Conservation (phyloP, 2,797 vertebrate genomes). For the Sebastes oblongus region DNA sequence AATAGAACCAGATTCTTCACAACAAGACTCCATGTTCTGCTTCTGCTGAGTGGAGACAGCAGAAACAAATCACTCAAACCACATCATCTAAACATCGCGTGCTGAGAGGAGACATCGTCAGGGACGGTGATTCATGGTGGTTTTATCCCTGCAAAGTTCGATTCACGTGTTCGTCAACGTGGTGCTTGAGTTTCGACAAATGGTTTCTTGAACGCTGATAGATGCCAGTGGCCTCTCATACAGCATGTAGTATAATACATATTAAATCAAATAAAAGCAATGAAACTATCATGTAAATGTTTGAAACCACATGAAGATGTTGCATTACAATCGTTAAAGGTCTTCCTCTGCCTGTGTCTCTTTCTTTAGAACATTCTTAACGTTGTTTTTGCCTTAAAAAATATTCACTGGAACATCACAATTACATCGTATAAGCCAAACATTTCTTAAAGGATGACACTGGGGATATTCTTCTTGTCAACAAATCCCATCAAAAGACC, state of each 20-base stretch:
- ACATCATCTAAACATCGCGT: background rate
- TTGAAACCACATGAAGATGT: background rate
- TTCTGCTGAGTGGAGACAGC: conserved; percentile 17
- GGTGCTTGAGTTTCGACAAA: background rate
- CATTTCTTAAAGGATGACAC: background rate
- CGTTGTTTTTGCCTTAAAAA: background rate
- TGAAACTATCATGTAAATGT: background rate
- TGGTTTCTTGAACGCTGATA: background rate
- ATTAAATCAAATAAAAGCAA: background rate
- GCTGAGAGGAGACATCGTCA: conserved; percentile 6
- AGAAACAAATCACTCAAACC: background rate
- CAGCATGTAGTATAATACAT: background rate
- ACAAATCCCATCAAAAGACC: background rate
- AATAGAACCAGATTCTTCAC: conserved; percentile 14
- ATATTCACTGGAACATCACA: background rate
- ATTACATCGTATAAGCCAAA: background rate
- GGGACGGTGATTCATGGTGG: conserved; percentile 10
- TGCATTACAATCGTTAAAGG: background rate
- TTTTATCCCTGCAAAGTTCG: background rate
- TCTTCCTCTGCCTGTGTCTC: background rate
- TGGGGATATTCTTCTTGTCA: background rate
- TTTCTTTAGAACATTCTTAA: background rate
- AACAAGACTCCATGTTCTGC: conserved; percentile 17
- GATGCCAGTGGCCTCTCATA: background rate
- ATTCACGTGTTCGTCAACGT: background rate